Conservation (phyloP, 2,113 vertebrate species). For the Platysteira castanea region DNA sequence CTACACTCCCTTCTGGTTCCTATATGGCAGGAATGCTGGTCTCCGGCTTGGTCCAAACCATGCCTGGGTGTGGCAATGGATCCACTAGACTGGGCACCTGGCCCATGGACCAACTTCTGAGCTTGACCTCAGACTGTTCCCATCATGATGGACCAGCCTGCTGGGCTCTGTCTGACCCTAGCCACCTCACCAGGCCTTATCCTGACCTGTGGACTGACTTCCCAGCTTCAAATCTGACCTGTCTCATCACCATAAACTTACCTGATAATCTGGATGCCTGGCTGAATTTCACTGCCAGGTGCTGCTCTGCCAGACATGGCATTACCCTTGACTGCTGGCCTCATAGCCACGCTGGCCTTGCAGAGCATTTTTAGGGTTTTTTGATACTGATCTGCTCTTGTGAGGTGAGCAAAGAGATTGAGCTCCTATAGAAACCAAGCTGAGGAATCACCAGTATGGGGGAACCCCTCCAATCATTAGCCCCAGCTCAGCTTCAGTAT, state of each 20-base stretch:
- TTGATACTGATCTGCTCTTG: neutral
- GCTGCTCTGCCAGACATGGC: neutral
- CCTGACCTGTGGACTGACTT: neutral
- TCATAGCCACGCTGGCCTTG: neutral
- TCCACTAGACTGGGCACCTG: neutral
- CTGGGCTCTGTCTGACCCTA: neutral
- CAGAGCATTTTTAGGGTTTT: neutral
- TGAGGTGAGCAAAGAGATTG: neutral
- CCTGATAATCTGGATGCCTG: neutral
- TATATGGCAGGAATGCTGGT: neutral
- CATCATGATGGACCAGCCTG: neutral
- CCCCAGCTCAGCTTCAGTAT: neutral
- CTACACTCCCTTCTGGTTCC: neutral
- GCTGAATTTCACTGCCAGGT: neutral
- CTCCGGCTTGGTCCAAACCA: neutral
- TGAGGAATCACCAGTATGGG: neutral
- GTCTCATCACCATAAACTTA: neutral
- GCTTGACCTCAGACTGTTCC: neutral
- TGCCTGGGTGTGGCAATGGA: neutral
- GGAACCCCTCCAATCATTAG: neutral
- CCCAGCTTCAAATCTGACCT: neutral
- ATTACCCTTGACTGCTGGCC: neutral
- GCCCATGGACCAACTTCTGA: neutral
- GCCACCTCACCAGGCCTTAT: neutral
- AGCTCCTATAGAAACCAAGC: neutral